phyloP scores from a whole-genome alignment of 2,113 vertebrate genomes.

The Carollia perspicillata region DNA sequence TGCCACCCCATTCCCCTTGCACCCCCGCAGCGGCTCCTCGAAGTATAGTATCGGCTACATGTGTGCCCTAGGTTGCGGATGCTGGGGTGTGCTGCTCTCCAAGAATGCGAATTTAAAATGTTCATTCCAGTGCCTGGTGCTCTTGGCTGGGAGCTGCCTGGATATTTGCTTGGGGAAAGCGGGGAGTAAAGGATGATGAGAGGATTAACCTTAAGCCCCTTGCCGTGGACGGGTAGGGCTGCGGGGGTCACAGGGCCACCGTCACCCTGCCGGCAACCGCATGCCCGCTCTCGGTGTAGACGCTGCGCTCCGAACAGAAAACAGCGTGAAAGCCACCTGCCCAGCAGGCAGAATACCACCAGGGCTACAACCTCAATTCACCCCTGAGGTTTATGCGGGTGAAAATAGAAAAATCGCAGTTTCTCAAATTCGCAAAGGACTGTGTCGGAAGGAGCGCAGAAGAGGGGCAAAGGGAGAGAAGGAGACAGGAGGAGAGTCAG shows the following conservation, averaged over 20 bases:
- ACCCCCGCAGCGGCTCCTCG: neutral
- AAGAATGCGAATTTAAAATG: neutral
- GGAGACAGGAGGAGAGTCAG: neutral
- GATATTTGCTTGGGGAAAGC: neutral
- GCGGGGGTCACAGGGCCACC: rapidly evolving
- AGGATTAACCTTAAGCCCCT: neutral
- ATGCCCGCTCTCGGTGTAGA: neutral
- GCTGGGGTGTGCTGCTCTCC: neutral
- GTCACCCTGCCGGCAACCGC: rapidly evolving
- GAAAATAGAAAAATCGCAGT: neutral
- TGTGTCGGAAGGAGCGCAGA: neutral
- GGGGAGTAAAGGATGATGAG: neutral
- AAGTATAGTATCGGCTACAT: rapidly evolving
- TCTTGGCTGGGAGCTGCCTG: neutral
- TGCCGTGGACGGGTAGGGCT: rapidly evolving
- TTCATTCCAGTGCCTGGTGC: neutral
- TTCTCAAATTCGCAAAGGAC: neutral
- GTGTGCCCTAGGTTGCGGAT: neutral
- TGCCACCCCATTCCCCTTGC: neutral
- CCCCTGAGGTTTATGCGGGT: neutral
- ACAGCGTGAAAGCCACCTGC: neutral
- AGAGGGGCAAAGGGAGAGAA: neutral
- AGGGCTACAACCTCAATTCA: neutral
- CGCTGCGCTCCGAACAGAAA: neutral
- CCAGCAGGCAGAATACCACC: no score